phyloP scores from a whole-genome alignment of 2,888 invertebrate species.

The Archips xylosteana region DNA sequence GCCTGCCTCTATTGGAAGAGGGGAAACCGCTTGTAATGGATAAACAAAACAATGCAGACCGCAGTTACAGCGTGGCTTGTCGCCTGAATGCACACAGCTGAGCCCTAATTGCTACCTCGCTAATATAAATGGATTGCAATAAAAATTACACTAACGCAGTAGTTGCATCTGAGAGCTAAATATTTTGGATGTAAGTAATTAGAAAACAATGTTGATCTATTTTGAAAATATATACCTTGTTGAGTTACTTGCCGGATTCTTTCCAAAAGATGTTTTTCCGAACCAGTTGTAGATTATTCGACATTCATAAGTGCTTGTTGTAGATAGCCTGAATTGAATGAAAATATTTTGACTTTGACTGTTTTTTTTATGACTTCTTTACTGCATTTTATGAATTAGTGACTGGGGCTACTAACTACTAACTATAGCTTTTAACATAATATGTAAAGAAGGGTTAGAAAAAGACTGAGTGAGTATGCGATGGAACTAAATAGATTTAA shows the following conservation, averaged over 20 bases:
- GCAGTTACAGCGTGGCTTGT: conserved; percentile 23
- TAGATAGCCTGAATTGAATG: no score
- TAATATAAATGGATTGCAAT: conserved; percentile 36
- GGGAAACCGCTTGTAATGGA: conserved; percentile 34
- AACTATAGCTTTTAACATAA: no score
- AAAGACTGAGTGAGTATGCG: no score
- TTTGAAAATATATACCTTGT: no score
- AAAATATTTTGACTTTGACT: background rate
- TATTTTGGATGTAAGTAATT: no score
- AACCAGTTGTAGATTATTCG: no score
- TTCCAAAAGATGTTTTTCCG: no score
- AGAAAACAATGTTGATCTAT: no score
- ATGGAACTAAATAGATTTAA: background rate
- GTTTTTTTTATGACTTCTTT: background rate
- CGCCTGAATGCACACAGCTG: conserved; percentile 37
- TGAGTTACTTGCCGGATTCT: no score
- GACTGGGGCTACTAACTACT: background rate
- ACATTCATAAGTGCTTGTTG: no score
- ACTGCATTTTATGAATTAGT: background rate
- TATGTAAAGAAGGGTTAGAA: no score
- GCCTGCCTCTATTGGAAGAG: conserved; percentile 22
- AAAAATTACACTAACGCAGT: conserved; percentile 26
- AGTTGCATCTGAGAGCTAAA: background rate
- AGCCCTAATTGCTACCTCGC: conserved; percentile 33
- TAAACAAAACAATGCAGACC: conserved; percentile 34